Evolutionary conservation across 2,113 vertebrate species (phyloP), one percentile per base, ranked within the genome.

Genomic region (Dasyurus viverrinus): DNA sequence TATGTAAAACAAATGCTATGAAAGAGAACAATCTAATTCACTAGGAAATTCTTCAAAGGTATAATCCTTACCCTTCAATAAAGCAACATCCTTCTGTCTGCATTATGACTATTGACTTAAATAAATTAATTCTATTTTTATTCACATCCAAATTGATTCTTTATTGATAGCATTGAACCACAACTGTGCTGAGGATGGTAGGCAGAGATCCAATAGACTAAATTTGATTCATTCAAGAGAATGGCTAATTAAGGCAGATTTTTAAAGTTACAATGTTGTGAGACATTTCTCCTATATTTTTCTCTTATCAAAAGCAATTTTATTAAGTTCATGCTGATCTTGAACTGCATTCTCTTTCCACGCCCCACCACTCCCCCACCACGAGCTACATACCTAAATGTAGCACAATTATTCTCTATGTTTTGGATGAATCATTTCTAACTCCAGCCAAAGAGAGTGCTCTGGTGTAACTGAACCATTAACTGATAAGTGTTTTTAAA

Each of bases 361-460:
- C 4, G 1, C 53, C 26, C 26, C 23, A 2, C 26, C 55, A 26
- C 8, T 25, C 24, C 24, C 5, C 6, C 10, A 8, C 0, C 5
- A 48, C 0, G 46, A 91, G n/a, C 2, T 25, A 16, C n/a, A 26
- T 4, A 36, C 57, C 48, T 27, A 23, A 1, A 46, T 27, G 2
- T 7, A 22, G 2, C 0, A 0, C 1, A 2, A 22, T 46, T 36
- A 14, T 8, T 46, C 5, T 47, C 23, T 4, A 2, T 14, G 47
- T 1, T 16, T 22, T 30, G 47, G 42, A 22, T 26, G 25, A 55
- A 30, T 52, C 89, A 52, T 50, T 50, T 22, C 47, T 48, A 90
- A 90, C 10, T 50, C 89, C 25, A 90, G 89, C 19, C 54, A 90
- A 25, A 92, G 36, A 12, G 10, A 30, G 24, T 2, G 3, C 55